Percentiles rank a stretch among this genome's conserved stretches.
These are phyloP conservation scores for Falco columbarius DNA, from an alignment of 2,797 vertebrate species.

Conservation along the genomic window DNA sequence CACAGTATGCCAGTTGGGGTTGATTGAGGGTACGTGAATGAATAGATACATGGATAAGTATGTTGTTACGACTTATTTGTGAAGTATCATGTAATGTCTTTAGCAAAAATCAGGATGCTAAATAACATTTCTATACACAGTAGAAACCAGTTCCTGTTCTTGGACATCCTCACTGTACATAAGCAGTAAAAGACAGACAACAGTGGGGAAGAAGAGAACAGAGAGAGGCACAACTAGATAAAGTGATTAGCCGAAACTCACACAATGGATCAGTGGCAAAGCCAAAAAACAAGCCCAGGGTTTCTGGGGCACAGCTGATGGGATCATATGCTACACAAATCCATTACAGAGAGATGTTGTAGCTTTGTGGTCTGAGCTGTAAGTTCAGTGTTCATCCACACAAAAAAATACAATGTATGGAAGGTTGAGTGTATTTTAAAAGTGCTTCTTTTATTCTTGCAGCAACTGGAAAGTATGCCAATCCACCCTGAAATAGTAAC, in stretches of 20 bases:
- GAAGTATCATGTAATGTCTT: background rate
- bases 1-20: background rate
- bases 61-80: background rate
- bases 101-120: background rate
- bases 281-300: slow-evolving; percentile 29
- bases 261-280: slow-evolving; percentile 16
- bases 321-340: slow-evolving; percentile 33
- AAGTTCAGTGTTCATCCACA: slow-evolving; percentile 47
- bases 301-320: slow-evolving; percentile 37
- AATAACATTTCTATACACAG: background rate
- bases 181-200: background rate
- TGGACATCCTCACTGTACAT: background rate
- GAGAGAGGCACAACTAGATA: background rate
- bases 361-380: slow-evolving; percentile 64
- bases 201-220: background rate
- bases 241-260: slow-evolving; percentile 33
- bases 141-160: background rate
- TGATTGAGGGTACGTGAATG: background rate
- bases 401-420: slow-evolving; percentile 39
- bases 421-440: slow-evolving; percentile 65
- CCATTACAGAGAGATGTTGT: slow-evolving; percentile 53
- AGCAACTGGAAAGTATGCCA: slow-evolving; percentile 55
- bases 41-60: background rate
- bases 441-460: slow-evolving; percentile 60
- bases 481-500: slow-evolving; percentile 47